Evolutionary conservation across 1,140 invertebrate species (phyloP), one percentile per base, ranked within the genome.

Genomic region (Adelges cooleyi): DNA sequence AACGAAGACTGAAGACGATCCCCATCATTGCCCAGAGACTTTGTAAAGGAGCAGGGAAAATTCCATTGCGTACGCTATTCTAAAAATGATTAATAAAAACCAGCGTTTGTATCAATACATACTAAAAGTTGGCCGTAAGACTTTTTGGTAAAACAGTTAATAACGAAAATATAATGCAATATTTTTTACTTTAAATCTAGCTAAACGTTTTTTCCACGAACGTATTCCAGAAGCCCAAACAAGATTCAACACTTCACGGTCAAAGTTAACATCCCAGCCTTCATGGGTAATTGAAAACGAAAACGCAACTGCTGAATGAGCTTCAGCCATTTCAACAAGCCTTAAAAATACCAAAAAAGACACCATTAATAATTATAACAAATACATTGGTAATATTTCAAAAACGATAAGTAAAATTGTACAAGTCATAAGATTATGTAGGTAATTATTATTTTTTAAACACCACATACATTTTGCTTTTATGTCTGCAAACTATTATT

Each of bases 201-300:
- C 87, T 25, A 94, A 74, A 38, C 93, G 80, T 73, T 95, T 94
- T 73, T 92, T 95, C 90, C 92, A 97, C 0, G 94, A 96, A 20
- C 93, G 79, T 1, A 94, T 74, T 46, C 93, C 95, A 23, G 92
- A 94, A 66, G 90, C 81, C 87, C 89, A 95, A 20, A 94, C 86
- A 29, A 94, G 79, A 72, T 92, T 83, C 4, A 94, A 80, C 23
- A 97, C 92, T 77, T 98, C 95, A 67, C 91, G 81, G 74, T 99
- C 94, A 74, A 97, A 95, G 75, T 96, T 92, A 23, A 98, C 89
- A 72, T 96, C 88, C 79, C 95, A 91, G 70, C 95, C 95, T 75
- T 99, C 96, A 73, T 97, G 94, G 51, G 94, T 95, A 67, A 99
- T 92, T 25, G 90, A 84, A 77, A 99, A 98, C 54, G 91, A 95